Evolutionary conservation across 2,113 vertebrate species (phyloP), one percentile per base, ranked within the genome.

Genomic region (Taurulus bubalis): DNA sequence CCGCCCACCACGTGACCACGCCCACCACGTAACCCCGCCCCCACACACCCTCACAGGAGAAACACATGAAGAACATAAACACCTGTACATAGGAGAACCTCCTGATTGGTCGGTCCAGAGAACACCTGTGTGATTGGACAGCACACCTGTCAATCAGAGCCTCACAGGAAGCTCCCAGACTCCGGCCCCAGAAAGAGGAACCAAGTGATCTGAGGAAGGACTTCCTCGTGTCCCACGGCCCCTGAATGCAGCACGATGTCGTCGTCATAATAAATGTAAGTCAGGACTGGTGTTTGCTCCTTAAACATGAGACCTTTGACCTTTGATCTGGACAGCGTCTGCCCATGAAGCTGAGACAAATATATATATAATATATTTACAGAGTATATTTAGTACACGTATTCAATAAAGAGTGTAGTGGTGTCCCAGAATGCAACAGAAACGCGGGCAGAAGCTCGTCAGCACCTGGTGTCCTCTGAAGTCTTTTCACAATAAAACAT

Each of bases 391-490:
- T 87, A n/a, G 75, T 85, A 87, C 89, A 85, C 69, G n/a, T n/a
- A n/a, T n/a, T n/a, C n/a, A n/a, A n/a, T n/a, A n/a, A 32, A 4
- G 62, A 69, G 32, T n/a, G 74, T 0, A 68, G 36, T 18, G 28
- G 24, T 68, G 47, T 87, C 83, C 85, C 87, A 87, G 47, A 72
- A 82, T 75, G 81, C 85, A 87, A 84, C 85, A 80, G 42, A 12
- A 69, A 40, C 42, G 32, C 45, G 24, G 24, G 7, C 28, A 47
- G 18, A n/a, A 62, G 65, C 64, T 68, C 28, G 56, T 14, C 10
- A 58, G 20, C 55, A 15, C 24, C 55, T 58, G 55, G 11, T 58
- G 11, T 56, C 53, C 53, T 56, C 53, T 10, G n/a, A 53, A 42
- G 40, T 42, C 40, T 22, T 51, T 51, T 51, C 47, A 49, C 16